Base-by-base conservation (phyloP, 1,140 invertebrate species). In the Delia radicum region DNA sequence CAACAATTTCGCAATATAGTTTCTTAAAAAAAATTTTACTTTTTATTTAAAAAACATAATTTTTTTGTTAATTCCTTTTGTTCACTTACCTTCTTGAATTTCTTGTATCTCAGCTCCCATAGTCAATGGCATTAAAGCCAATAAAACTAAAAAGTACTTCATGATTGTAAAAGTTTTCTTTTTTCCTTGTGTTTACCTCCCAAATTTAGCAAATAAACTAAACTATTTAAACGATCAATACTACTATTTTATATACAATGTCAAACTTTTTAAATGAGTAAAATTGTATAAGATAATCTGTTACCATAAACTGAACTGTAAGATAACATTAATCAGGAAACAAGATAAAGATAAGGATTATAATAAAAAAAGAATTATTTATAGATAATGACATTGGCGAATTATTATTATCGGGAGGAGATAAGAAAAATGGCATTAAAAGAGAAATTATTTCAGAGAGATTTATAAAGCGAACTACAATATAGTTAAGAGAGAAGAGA, bases 111-210 rank as follows among this genome's bases (percentile, higher is more conserved):
- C 77, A 12, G 77, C 78, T 7, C 62, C 78, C 8, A 78, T 72
- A 72, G 63, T 76, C 28, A 82, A 63, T 7, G 78, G 73, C 42
- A 75, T 72, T 55, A 81, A 69, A 71, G 82, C 73, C 28, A 74
- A 73, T 13, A 84, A 31, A 21, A 83, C 46, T 21, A 77, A 27
- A 5, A 80, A 15, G 46, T 55, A 81, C 46, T 83, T 84, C 82
- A 84, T 84, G 71, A 74, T 77, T 21, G 15, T 75, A 7, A 29
- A 48, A 33, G 28, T 61, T 79, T 61, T 69, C 29, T 18, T 74
- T 77, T 24, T 24, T 74, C 48, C 63, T 26, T 29, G 75, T 76
- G 55, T 73, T 76, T 6, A 33, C 65, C 15, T 24, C 12, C 42
- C 33, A 71, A 73, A 65, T 55, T 65, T 26, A 73, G 55, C 24